Base-by-base conservation (phyloP, 2,113 vertebrate species). In the Calypte anna region DNA sequence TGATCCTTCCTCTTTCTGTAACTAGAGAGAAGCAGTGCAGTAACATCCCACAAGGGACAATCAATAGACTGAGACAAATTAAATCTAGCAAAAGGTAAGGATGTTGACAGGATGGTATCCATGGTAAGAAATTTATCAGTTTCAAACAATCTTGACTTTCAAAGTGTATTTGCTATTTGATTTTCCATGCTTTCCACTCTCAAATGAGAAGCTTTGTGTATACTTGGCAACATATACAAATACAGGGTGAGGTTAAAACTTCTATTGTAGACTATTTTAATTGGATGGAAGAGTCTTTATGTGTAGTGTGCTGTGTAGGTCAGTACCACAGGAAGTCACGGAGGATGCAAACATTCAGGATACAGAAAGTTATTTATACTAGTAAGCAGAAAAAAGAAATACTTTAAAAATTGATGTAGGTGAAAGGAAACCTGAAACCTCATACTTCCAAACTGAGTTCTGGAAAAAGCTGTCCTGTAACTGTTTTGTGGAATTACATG, bases 21-120 rank as follows among this genome's bases (percentile, higher is more conserved):
- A 13, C 53, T 1, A 0, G 14, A n/a, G 28, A 75, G 38, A 22
- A 92, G 28, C 0, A 0, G 54, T 27, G 33, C 44, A 76, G 74
- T 28, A 94, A 57, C 69, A 82, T 75, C 48, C 53, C 90, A 91
- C 81, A 72, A 21, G 25, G 58, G 91, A 82, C n/a, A 22, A 82
- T 89, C 62, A 46, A 82, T 53, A 89, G 69, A 61, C 36, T 76
- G 82, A 93, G 82, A 91, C 48, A 95, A 90, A 86, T 94, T 74
- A 88, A 70, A 69, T 51, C 76, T 94, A 88, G 86, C 73, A 86
- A 74, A 88, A 93, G 24, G 17, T 72, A 48, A 40, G 16, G 25
- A 18, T 51, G 54, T 73, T 77, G 73, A 93, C 25, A 78, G 53
- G 74, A 82, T 13, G 68, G 33, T 31, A 46, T 62, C 61, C 58